A percentile compares a stretch with the other conserved stretches of the same genome.
Conservation (phyloP, 2,888 invertebrate genomes). For the Orthosia incerta region DNA sequence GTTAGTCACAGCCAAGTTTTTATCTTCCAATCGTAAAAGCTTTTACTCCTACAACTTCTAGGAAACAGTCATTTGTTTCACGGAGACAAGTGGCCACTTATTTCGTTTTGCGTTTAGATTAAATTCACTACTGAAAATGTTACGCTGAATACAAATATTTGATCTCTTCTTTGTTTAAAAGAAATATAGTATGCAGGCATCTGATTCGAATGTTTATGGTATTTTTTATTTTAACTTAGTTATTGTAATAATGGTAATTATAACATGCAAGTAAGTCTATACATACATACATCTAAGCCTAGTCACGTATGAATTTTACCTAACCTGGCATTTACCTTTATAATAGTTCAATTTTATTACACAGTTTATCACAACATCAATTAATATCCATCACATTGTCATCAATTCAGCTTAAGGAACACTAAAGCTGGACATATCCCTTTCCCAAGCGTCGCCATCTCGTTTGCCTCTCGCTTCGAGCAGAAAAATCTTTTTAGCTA, state of each 20-base stretch:
- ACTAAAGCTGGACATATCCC: too few species aligned
- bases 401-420: too few species aligned
- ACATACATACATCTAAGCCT: too few species aligned
- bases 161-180: constrained; percentile 8
- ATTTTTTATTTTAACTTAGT: too few species aligned
- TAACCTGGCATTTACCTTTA: too few species aligned
- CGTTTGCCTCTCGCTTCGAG: not conserved
- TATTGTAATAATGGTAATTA: too few species aligned
- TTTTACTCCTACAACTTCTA: constrained; percentile 57
- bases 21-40: constrained; percentile 62
- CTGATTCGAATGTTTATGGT: not conserved
- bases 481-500: not conserved
- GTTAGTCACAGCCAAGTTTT: constrained; percentile 57
- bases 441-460: too few species aligned
- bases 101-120: constrained; percentile 54
- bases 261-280: too few species aligned
- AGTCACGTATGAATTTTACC: too few species aligned
- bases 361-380: too few species aligned
- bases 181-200: not conserved
- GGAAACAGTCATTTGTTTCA: constrained; percentile 63
- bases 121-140: constrained; percentile 33
- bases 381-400: too few species aligned
- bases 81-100: constrained; percentile 59
- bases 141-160: constrained; percentile 15
- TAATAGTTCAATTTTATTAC: too few species aligned